These are phyloP conservation scores for Microplitis manilae DNA, from an alignment of 2,888 invertebrate genomes.

Conservation along the genomic window DNA sequence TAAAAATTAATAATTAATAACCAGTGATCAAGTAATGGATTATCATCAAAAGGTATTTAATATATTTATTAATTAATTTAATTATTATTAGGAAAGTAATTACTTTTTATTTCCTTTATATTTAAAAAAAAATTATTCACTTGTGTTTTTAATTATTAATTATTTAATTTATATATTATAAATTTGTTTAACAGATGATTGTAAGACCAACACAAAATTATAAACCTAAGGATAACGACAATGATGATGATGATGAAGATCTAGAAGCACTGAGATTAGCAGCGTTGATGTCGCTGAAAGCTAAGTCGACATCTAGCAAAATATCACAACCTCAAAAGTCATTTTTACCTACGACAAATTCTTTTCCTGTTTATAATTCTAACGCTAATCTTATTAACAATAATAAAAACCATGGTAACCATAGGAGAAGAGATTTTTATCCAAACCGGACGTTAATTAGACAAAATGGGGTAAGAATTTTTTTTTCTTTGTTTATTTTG, in stretches of 20 bases:
- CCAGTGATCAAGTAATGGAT: background rate
- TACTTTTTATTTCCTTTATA: no score
- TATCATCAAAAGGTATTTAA: slow-evolving; percentile 20
- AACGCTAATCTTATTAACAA: slow-evolving; percentile 49
- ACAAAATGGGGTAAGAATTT: slow-evolving; percentile 60
- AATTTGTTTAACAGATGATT: background rate
- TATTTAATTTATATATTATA: no score
- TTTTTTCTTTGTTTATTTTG: slow-evolving; percentile 7
- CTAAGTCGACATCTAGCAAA: slow-evolving; percentile 45
- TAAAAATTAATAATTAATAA: background rate
- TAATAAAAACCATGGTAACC: slow-evolving; percentile 54
- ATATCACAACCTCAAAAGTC: background rate
- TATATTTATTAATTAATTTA: background rate
- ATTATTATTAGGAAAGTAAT: background rate
- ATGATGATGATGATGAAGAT: slow-evolving; percentile 74
- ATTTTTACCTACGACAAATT: background rate
- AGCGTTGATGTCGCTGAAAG: slow-evolving; percentile 71
- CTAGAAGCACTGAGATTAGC: slow-evolving; percentile 73
- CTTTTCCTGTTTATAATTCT: background rate
- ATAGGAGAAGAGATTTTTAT: slow-evolving; percentile 43
- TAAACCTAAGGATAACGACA: slow-evolving; percentile 53
- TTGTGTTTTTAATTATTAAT: background rate
- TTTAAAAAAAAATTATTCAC: no score
- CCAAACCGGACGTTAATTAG: slow-evolving; percentile 52
- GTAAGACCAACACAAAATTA: background rate